Evolutionary conservation across 2,888 invertebrate genomes (phyloP), one percentile per base, ranked within the genome.

Genomic region (Drymonia ruficornis): DNA sequence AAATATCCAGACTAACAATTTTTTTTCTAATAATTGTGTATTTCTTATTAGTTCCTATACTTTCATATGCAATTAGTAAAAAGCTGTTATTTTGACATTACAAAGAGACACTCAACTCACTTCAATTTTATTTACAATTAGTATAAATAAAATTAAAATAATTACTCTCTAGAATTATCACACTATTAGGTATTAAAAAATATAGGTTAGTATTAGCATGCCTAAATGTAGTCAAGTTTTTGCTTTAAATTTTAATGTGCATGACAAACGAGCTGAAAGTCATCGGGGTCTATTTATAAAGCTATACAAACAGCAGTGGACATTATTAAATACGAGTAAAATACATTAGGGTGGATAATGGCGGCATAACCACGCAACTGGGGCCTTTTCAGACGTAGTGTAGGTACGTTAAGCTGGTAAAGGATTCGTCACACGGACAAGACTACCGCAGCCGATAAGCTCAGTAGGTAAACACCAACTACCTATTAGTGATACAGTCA

Each of bases 271-370:
- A 15, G 13, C 23, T 4, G 18, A 19, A 43, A 11, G 13, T 4
- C 19, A 19, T 16, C 5, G 19, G 2, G 43, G 23, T 19, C 45
- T 45, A 28, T 45, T 28, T 28, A 8, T 45, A 45, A 45, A 45
- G 45, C 45, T 45, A n/a, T 45, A 23, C 28, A 29, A 45, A 45
- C 43, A 18, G n/a, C 18, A 4, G n/a, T 45, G 28, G 23, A 45
- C 45, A 15, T 2, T 18, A 28, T 45, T 45, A 45, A 45, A 45
- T 28, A 45, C 45, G 45, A 7, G 19, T 43, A 12, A 53, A 62
- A 61, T 57, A 57, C 57, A 58, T 64, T 64, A 62, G 43, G 28
- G 34, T 3, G 23, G 36, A 49, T 51, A 49, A 57, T 62, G 49
- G 52, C 53, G 45, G 5, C 15, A 45, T 45, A 28, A 13, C 15